Conservation (phyloP, 1,140 invertebrate genomes). For the Drosophila takahashii region DNA sequence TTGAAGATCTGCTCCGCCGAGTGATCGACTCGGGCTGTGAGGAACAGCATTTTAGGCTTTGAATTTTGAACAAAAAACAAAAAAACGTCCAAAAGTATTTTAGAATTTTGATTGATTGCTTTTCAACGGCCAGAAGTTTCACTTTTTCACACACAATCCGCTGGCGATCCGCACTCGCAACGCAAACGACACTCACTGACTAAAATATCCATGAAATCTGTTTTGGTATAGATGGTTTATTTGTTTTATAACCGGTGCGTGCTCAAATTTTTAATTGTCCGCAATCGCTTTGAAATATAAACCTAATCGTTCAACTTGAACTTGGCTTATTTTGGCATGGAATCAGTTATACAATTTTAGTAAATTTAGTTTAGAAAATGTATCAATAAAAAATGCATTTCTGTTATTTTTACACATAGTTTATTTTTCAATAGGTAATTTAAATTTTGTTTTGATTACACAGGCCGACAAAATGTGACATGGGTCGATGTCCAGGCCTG, state of each 20-base stretch:
- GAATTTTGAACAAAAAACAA: slow-evolving; percentile 18
- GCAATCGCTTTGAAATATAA: slow-evolving; percentile 4
- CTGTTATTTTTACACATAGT: too few relatives aligned
- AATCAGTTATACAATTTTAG: not conserved
- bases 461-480: too few relatives aligned
- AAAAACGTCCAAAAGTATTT: slow-evolving; percentile 4
- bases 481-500: too few relatives aligned
- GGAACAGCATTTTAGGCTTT: slow-evolving; percentile 50
- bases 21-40: slow-evolving; percentile 39
- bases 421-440: too few relatives aligned
- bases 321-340: slow-evolving; percentile 6
- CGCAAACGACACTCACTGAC: slow-evolving; percentile 55
- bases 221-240: slow-evolving; percentile 57
- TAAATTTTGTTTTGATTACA: too few relatives aligned
- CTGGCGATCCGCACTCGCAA: slow-evolving; percentile 52
- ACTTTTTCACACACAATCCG: slow-evolving; percentile 33
- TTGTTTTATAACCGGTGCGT: slow-evolving; percentile 55
- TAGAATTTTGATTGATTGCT: slow-evolving; percentile 6
- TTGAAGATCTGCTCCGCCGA: slow-evolving; percentile 58
- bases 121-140: slow-evolving; percentile 1
- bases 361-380: not conserved
- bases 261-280: slow-evolving; percentile 53
- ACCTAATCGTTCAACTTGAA: slow-evolving; percentile 26
- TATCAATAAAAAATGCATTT: too few relatives aligned
- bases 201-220: slow-evolving; percentile 43